Evolutionary conservation across 2,888 invertebrate species (phyloP), one percentile per base, ranked within the genome.

Genomic region (Thereva unica): DNA sequence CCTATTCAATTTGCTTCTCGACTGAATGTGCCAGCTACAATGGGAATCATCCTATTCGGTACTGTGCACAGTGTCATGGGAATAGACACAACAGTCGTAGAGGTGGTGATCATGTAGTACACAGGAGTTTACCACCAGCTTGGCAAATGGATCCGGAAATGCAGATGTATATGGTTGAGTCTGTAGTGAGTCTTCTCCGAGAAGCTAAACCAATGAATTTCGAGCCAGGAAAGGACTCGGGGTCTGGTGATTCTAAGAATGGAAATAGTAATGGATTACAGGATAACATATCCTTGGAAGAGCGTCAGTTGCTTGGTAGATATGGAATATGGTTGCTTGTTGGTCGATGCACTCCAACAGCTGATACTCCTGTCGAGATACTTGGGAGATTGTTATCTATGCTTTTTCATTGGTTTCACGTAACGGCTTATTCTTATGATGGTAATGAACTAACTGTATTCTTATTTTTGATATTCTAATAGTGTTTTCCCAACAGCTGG

Each of bases 351-450:
- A 89, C 90, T 9, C 92, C 93, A 0, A 88, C 87, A 71, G 85
- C 89, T 35, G 89, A 90, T 75, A 90, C 91, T 0, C 89, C 90
- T 0, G 85, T 87, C 67, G 91, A 92, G 80, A 86, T 90, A 64
- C 84, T 98, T 59, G 97, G 97, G 5, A 86, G 97, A 69, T 85
- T 99, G 73, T 85, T 99, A 57, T 93, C 96, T 40, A 97, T 97
- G 86, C 85, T 99, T 71, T 99, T 98, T 82, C 97, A 98, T 80
- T 99, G 99, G 99, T 99, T 98, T 84, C 95, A 98, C 82, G 92
- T 96, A 74, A 99, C 98, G 10, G 96, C 97, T 1, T 95, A 94
- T 80, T 89, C 97, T 6, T 95, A 95, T 76, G 95, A 97, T 82
- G 94, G 95, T 93, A 82, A 77, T 2, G 2, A 23, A 71, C 67